A percentile compares a stretch with the other conserved stretches of the same genome.
Conservation (phyloP, 2,113 vertebrate species). For the Salvator merianae region DNA sequence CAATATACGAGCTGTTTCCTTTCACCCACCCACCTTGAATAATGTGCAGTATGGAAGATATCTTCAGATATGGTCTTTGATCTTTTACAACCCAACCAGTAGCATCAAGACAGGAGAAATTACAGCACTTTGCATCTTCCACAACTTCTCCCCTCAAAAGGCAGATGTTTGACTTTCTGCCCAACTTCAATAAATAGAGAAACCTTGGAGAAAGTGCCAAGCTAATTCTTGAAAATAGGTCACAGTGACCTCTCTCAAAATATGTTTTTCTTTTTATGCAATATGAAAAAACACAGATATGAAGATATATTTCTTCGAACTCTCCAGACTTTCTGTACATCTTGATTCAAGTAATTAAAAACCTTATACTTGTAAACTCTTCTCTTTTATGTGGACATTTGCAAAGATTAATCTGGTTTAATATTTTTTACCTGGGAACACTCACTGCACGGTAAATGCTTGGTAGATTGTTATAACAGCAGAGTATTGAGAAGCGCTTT, state of each 20-base stretch:
- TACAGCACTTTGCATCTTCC: conserved; percentile 50
- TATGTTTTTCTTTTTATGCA: conserved; percentile 8
- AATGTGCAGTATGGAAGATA: neutral
- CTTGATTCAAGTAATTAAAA: neutral
- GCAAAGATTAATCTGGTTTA: neutral
- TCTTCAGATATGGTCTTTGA: conserved; percentile 35
- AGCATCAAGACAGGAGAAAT: conserved; percentile 62
- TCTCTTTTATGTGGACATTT: neutral
- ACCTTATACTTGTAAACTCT: neutral
- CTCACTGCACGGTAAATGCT: too few relatives aligned
- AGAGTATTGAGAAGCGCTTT: too few relatives aligned
- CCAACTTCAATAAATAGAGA: conserved; percentile 60
- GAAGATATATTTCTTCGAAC: neutral
- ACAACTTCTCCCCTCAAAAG: neutral
- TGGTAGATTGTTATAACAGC: too few relatives aligned
- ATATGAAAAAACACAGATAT: rapidly evolving
- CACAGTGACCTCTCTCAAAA: conserved; percentile 53
- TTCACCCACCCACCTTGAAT: neutral
- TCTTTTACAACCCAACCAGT: conserved; percentile 40
- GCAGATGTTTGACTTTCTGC: conserved; percentile 67
- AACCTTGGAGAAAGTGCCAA: conserved; percentile 46
- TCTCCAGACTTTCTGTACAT: neutral
- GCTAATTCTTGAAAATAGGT: conserved; percentile 55
- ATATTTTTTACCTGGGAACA: too few relatives aligned
- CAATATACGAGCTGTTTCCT: conserved; percentile 1